Evolutionary conservation across 2,888 invertebrate species (phyloP).

Genomic region (Coelinius sp.): DNA sequence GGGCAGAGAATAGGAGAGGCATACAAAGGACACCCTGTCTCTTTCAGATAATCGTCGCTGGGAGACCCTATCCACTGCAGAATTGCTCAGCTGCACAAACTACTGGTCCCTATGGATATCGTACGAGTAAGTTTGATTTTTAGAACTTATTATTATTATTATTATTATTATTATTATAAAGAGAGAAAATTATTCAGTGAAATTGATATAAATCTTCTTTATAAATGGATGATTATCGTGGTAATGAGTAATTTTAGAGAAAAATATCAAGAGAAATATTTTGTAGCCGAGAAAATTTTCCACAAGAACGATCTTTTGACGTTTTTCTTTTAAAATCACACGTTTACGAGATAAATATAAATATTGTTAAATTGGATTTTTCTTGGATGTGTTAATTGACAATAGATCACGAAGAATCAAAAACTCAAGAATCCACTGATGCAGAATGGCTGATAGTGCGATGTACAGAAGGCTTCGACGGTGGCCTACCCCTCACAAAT

Average conservation of each 20-base stretch:
- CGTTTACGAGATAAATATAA: too few species aligned
- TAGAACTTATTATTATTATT: not conserved
- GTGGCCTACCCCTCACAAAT: conserved; percentile 84
- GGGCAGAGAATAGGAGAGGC: conserved; percentile 87
- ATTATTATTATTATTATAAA: not conserved
- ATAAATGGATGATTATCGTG: too few species aligned
- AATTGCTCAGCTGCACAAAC: conserved; percentile 82
- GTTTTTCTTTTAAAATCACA: too few species aligned
- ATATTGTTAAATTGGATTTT: not conserved
- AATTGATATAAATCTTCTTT: not conserved
- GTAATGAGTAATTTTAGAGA: too few species aligned
- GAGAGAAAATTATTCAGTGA: not conserved
- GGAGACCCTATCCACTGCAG: conserved; percentile 88
- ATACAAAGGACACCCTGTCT: conserved; percentile 87
- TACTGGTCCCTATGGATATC: conserved; percentile 63
- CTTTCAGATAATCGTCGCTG: conserved; percentile 89
- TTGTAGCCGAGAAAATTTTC: too few species aligned
- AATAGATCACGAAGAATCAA: conserved; percentile 62
- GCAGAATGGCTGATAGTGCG: conserved; percentile 87
- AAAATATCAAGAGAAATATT: too few species aligned
- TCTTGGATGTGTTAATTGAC: not conserved
- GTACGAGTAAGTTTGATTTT: conserved; percentile 58
- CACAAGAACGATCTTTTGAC: too few species aligned
- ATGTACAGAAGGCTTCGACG: conserved; percentile 90
- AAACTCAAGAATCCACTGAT: conserved; percentile 60